Percentiles rank a stretch among this genome's conserved stretches.
These are phyloP conservation scores for Athalia rosae DNA, from an alignment of 2,888 invertebrate species.

Conservation along the genomic window DNA sequence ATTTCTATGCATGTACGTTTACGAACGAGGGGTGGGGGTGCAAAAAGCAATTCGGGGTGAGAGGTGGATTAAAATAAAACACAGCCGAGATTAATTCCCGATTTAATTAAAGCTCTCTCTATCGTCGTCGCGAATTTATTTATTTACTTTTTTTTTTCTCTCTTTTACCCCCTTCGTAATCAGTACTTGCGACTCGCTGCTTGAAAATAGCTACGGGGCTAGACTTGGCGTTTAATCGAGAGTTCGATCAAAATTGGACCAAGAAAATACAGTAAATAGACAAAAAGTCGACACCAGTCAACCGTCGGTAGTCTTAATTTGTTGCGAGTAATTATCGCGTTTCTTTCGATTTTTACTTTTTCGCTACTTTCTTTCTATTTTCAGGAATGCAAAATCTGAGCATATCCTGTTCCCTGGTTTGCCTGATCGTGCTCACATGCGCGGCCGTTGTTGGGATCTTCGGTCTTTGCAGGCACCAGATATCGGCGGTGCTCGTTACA, in stretches of 20 bases:
- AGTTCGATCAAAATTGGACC: not conserved
- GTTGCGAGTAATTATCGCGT: not conserved
- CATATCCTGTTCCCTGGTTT: conserved; percentile 94
- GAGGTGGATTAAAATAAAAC: not conserved
- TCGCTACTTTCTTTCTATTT: conserved; percentile 46
- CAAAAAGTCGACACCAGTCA: not conserved
- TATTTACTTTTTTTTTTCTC: conserved; percentile 23
- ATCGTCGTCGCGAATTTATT: conserved; percentile 32
- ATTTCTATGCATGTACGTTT: not conserved
- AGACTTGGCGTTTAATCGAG: not conserved
- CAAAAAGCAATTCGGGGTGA: not conserved
- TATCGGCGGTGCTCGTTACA: conserved; percentile 94
- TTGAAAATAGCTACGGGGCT: not conserved
- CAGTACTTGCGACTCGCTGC: conserved; percentile 2
- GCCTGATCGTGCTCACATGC: conserved; percentile 90
- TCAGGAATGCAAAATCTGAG: conserved; percentile 97
- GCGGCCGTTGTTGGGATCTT: conserved; percentile 92
- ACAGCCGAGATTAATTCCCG: not conserved
- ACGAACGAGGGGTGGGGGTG: not conserved
- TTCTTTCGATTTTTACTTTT: not conserved
- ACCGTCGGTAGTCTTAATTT: no score
- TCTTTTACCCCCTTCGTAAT: conserved; percentile 5
- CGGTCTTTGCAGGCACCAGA: conserved; percentile 92
- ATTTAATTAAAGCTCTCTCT: conserved; percentile 16
- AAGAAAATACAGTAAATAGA: not conserved